Conservation (phyloP, 2,113 vertebrate genomes). For the Lutjanus erythropterus region DNA sequence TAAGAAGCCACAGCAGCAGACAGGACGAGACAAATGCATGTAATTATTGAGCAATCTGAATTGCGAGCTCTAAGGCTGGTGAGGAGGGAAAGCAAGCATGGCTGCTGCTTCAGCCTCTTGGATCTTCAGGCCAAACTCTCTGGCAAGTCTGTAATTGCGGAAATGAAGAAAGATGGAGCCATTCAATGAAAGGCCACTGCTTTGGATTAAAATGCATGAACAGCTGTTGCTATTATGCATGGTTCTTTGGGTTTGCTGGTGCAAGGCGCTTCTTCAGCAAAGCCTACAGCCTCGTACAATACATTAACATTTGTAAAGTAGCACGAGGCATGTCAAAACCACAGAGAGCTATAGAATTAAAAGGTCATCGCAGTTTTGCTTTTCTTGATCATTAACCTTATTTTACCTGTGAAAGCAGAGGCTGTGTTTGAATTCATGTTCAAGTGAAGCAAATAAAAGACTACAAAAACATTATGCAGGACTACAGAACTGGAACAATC, state of each 20-base stretch:
- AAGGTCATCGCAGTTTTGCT: conserved; percentile 47
- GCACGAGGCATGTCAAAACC: conserved; percentile 38
- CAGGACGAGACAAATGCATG: conserved; percentile 79
- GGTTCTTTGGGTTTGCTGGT: conserved; percentile 65
- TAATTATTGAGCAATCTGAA: conserved; percentile 79
- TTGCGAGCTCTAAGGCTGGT: conserved; percentile 48
- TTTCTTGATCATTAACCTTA: conserved; percentile 7
- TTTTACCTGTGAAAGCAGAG: conserved; percentile 29
- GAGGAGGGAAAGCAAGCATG: conserved; percentile 61
- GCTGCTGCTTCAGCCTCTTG: conserved; percentile 51
- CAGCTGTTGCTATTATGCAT: conserved; percentile 81
- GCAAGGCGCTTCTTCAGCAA: conserved; percentile 65
- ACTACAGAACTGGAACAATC: not conserved
- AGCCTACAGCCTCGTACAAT: conserved; percentile 57
- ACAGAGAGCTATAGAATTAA: conserved; percentile 33
- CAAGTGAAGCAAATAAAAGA: not conserved
- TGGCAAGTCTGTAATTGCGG: conserved; percentile 74
- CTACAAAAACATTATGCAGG: not conserved
- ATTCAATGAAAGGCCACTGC: conserved; percentile 73
- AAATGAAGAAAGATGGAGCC: conserved; percentile 81
- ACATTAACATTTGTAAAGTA: conserved; percentile 67
- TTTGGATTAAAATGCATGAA: conserved; percentile 84
- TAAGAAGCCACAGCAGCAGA: conserved; percentile 63
- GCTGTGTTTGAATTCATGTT: conserved; percentile 2
- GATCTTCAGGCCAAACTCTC: conserved; percentile 70